Conservation (phyloP, 2,888 invertebrate species). For the Hartigia nigra region DNA sequence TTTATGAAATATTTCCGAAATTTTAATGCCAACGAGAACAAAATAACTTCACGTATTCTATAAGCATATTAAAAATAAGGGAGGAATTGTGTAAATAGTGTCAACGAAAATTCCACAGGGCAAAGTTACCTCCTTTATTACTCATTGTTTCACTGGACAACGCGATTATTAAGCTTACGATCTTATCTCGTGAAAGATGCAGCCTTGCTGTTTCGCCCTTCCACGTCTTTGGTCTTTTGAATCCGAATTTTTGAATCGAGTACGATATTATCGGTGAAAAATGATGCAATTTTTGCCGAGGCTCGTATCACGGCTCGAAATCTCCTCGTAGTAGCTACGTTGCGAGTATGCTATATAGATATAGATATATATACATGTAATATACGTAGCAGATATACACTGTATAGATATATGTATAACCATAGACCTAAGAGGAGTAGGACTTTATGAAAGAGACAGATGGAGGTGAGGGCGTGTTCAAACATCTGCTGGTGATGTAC, state of each 20-base stretch:
- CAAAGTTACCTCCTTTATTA: neutral
- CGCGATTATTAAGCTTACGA: neutral
- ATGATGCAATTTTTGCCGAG: constrained; percentile 51
- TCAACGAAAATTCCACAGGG: neutral
- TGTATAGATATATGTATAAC: neutral
- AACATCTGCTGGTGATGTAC: constrained; percentile 57
- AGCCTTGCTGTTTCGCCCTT: neutral
- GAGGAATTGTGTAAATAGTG: neutral
- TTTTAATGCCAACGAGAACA: neutral
- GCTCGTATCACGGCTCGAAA: constrained; percentile 45
- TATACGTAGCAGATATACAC: neutral
- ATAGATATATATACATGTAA: neutral
- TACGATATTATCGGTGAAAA: constrained; percentile 41
- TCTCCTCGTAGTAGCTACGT: constrained; percentile 25
- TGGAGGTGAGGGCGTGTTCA: constrained; percentile 54
- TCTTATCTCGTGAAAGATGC: neutral
- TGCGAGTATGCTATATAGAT: neutral
- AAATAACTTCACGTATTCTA: neutral
- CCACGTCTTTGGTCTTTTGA: neutral
- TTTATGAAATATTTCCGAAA: neutral
- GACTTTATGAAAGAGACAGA: constrained; percentile 53
- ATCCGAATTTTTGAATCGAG: constrained; percentile 9
- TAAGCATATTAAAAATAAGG: neutral
- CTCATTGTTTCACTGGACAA: neutral
- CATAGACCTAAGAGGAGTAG: constrained; percentile 13